Evolutionary conservation across 2,888 invertebrate species (phyloP).

Genomic region (Agelastica alni): DNA sequence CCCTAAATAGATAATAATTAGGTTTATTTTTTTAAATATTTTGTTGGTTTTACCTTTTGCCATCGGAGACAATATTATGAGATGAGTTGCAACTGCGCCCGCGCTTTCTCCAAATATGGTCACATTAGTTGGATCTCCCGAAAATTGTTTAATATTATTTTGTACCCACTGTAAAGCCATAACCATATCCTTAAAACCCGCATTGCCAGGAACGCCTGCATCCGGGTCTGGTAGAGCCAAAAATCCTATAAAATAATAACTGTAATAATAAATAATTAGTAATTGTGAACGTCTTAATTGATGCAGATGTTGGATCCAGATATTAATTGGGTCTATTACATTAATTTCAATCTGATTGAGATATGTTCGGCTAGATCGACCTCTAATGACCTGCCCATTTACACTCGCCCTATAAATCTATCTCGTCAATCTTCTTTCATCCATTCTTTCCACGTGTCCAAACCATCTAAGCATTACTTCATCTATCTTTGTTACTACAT

Average conservation of each 20-base stretch:
- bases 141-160: conserved; percentile 53
- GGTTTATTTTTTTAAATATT: too few relatives aligned
- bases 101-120: conserved; percentile 62
- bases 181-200: conserved; percentile 61
- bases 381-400: too few relatives aligned
- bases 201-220: conserved; percentile 60
- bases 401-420: too few relatives aligned
- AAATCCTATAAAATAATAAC: conserved; percentile 54
- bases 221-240: conserved; percentile 56
- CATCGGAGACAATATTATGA: conserved; percentile 58
- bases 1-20: conserved; percentile 39
- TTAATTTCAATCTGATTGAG: not conserved
- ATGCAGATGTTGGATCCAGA: too few relatives aligned
- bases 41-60: conserved; percentile 47
- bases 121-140: conserved; percentile 48
- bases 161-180: conserved; percentile 61
- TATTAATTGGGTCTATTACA: too few relatives aligned
- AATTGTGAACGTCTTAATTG: too few relatives aligned
- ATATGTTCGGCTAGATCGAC: too few relatives aligned
- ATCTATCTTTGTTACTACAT: too few relatives aligned
- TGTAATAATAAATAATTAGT: too few relatives aligned
- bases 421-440: too few relatives aligned
- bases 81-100: conserved; percentile 58
- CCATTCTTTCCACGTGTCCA: too few relatives aligned
- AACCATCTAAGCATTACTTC: too few relatives aligned